Percentiles rank a stretch among this genome's conserved stretches.
Evolutionary conservation across 1,140 invertebrate species (phyloP).

Genomic region (Pseudomyrmex pallidus): DNA sequence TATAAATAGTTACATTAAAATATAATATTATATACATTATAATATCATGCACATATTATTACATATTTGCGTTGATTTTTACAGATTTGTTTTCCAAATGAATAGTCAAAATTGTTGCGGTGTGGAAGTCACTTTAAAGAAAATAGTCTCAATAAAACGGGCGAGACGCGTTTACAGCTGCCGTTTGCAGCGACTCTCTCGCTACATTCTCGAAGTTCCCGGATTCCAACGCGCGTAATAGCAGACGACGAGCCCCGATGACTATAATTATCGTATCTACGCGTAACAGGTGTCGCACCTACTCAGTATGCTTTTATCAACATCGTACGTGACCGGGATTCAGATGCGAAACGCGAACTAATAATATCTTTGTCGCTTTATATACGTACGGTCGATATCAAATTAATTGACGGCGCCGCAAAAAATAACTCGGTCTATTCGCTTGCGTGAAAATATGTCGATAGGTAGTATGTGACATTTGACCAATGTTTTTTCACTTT

Average conservation of each 20-base stretch:
- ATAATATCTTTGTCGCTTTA: background rate
- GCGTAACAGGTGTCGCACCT: slow-evolving; percentile 52
- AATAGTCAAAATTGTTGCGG: background rate
- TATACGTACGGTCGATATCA: background rate
- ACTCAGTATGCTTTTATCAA: slow-evolving; percentile 40
- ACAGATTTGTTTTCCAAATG: background rate
- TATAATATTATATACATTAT: too few relatives aligned
- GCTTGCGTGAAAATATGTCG: too few relatives aligned
- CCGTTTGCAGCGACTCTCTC: slow-evolving; percentile 36
- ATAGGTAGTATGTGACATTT: background rate
- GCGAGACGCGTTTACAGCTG: slow-evolving; percentile 31
- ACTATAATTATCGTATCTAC: slow-evolving; percentile 60
- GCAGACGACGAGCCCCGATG: slow-evolving; percentile 39
- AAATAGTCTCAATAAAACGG: slow-evolving; percentile 46
- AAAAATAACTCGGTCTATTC: slow-evolving; percentile 17
- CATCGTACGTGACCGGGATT: slow-evolving; percentile 9
- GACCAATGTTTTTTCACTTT: background rate
- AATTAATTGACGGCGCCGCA: background rate
- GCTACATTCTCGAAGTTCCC: slow-evolving; percentile 40
- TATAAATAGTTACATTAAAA: too few relatives aligned
- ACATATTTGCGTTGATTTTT: too few relatives aligned
- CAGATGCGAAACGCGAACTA: background rate
- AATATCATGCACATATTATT: too few relatives aligned
- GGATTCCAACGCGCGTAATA: slow-evolving; percentile 47
- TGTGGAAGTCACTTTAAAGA: slow-evolving; percentile 38